A percentile compares a stretch with the other conserved stretches of the same genome.
phyloP scores from a whole-genome alignment of 35 echinoderm and acorn worm genomes.

The Chiridota heheva region DNA sequence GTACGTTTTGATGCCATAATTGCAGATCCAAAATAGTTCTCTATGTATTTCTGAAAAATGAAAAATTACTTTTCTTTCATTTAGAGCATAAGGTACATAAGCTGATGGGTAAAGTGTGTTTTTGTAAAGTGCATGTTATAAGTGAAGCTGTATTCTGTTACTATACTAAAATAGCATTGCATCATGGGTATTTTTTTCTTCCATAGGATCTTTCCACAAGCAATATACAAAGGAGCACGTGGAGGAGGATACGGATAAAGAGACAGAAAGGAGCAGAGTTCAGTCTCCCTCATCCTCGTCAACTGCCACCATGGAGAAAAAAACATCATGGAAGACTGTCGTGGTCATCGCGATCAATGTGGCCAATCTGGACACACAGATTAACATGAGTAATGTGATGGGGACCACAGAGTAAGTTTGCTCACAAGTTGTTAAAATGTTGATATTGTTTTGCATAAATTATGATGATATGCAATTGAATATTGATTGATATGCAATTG shows the following conservation, averaged over 20 bases:
- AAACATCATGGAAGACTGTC: slow-evolving; percentile 75
- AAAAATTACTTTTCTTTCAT: no score
- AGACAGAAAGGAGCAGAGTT: slow-evolving; percentile 43
- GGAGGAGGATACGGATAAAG: background rate
- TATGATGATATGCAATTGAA: no score
- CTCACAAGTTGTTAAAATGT: background rate
- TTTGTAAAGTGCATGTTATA: no score
- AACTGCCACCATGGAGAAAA: slow-evolving; percentile 34
- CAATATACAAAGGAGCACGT: background rate
- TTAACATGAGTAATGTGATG: slow-evolving; percentile 99
- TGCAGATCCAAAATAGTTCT: no score
- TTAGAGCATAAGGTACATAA: no score
- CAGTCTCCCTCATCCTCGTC: slow-evolving; percentile 31
- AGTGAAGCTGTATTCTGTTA: no score
- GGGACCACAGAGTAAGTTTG: slow-evolving; percentile 91
- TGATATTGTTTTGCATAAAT: background rate
- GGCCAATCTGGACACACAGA: slow-evolving; percentile 83
- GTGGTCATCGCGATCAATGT: slow-evolving; percentile 84
- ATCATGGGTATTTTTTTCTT: background rate
- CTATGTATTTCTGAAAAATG: no score
- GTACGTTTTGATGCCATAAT: no score
- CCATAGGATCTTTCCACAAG: slow-evolving; percentile 17
- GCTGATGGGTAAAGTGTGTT: no score
- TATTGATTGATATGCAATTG: background rate
- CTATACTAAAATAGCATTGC: no score